Base-by-base conservation (phyloP, 37 sponge, comb jelly and placozoan species). In the Bolinopsis microptera region DNA sequence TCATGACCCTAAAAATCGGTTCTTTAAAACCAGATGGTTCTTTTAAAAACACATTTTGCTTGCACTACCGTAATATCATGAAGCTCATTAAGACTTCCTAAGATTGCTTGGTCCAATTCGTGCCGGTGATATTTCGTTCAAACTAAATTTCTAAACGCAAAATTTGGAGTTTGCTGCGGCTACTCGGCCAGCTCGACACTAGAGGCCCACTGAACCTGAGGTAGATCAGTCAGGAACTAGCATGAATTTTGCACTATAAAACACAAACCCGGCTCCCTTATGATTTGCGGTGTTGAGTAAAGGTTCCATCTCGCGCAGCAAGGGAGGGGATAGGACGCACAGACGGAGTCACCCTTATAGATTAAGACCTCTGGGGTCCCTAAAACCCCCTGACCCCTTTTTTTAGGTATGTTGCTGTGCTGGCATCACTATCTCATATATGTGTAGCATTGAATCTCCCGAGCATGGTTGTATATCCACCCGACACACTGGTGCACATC, bases 341-440 rank as follows among this genome's bases (percentile, higher is more conserved):
- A 27, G 90, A 21, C 90, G 90, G 36, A 86, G 3, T n/a, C 90
- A 86, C 61, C 90, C 90, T 41, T 86, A 86, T 41, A 86, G 90
- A 86, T 86, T 86, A 41, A 39, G 90, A 41, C 90, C 90, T 24
- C 61, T 86, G 25, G 90, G 90, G 38, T 86, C 90, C 90, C 48
- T 86, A 41, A 86, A 34, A 39, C 90, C 90, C n/a, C 90, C 90
- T 3, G 90, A 86, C 25, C 90, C 90, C 90, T 86, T 86, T 86
- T 86, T 86, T 40, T 86, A 86, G 90, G 90, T 86, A 86, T 38
- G 90, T 86, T 77, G 80, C 80, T 77, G 80, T 77, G 80, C 80
- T 77, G 80, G 61, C 61, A 48, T 13, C 13, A 48, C 13, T 48
- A 48, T 48, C 61, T 48, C 61, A 5, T 48, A 48, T 48, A 48